A percentile compares a stretch with the other conserved stretches of the same genome.
These are phyloP conservation scores for Brienomyrus brachyistius DNA, from an alignment of 2,113 vertebrate species.

Conservation along the genomic window DNA sequence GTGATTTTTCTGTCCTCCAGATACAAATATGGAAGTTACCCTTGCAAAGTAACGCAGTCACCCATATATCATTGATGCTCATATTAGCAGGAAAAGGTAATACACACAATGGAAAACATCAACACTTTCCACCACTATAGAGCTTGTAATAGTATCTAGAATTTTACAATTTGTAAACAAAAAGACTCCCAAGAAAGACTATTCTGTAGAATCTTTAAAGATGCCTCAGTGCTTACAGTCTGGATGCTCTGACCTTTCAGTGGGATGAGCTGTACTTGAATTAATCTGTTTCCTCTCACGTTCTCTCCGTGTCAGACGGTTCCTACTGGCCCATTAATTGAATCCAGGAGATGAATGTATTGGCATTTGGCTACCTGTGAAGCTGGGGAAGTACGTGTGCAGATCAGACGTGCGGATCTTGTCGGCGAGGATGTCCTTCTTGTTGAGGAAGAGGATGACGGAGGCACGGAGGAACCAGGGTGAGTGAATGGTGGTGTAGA, in stretches of 20 bases:
- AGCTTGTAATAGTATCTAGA: background rate
- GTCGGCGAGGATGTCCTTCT: constrained; percentile 79
- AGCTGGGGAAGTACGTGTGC: constrained; percentile 68
- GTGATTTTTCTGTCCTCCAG: background rate
- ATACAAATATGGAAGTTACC: background rate
- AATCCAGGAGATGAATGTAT: background rate
- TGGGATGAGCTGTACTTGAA: background rate
- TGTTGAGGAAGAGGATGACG: constrained; percentile 88
- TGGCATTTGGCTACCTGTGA: constrained; percentile 54
- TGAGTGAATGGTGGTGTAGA: constrained; percentile 79
- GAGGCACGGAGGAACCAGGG: constrained; percentile 73
- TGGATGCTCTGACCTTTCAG: constrained; percentile 4
- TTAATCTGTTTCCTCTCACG: background rate
- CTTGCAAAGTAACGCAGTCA: background rate
- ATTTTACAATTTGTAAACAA: background rate
- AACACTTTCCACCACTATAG: background rate
- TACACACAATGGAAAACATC: background rate
- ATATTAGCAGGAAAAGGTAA: background rate
- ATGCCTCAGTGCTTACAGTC: background rate
- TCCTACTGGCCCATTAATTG: background rate
- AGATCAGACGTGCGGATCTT: constrained; percentile 76
- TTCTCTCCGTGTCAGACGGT: background rate
- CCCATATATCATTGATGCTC: background rate
- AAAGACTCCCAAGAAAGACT: background rate
- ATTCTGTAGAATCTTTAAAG: background rate